Evolutionary conservation across 2,888 invertebrate genomes (phyloP).

Genomic region (Tinea trinotella): DNA sequence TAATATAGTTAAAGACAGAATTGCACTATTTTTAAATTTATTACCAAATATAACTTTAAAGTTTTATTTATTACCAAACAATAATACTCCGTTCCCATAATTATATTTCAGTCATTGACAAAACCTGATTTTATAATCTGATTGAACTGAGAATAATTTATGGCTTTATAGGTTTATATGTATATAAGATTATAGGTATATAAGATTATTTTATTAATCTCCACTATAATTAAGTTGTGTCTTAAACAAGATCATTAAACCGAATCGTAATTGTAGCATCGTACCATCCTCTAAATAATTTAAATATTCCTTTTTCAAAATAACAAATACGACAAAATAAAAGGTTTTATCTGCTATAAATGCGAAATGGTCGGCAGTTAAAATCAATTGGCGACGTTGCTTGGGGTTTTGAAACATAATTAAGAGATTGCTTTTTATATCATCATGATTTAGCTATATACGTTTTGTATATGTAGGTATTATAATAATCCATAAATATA

Average conservation of each 20-base stretch:
- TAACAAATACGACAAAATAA: background rate
- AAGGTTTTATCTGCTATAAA: constrained; percentile 1
- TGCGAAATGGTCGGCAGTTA: constrained; percentile 10
- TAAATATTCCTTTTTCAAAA: background rate
- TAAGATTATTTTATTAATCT: background rate
- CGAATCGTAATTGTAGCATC: constrained; percentile 2
- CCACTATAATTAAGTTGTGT: constrained; percentile 1
- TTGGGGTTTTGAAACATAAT: background rate
- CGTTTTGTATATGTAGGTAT: too few species aligned
- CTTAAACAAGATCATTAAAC: constrained; percentile 6
- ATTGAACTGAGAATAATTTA: constrained; percentile 7
- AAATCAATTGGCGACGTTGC: constrained; percentile 7
- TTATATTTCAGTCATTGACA: background rate
- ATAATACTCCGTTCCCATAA: too few species aligned
- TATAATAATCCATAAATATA: too few species aligned
- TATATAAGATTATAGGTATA: too few species aligned
- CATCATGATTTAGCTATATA: too few species aligned
- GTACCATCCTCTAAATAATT: constrained; percentile 1
- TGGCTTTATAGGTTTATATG: background rate
- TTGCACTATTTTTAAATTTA: too few species aligned
- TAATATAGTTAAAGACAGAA: too few species aligned
- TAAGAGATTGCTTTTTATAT: background rate
- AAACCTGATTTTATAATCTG: constrained; percentile 1
- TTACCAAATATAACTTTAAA: too few species aligned
- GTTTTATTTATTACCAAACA: too few species aligned